phyloP scores from a whole-genome alignment of 2,113 vertebrate species.

The Oncorhynchus kisutch region DNA sequence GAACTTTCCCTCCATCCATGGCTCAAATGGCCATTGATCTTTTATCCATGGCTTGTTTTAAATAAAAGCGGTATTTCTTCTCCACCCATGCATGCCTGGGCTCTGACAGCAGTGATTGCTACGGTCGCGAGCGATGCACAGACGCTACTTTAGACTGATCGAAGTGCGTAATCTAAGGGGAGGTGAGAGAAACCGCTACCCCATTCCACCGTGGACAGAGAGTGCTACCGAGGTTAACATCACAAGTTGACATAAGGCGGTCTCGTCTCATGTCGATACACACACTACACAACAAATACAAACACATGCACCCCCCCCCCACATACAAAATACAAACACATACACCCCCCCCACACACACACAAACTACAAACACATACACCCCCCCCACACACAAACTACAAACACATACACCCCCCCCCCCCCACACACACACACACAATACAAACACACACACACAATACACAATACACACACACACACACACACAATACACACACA shows the following conservation, averaged over 20 bases:
- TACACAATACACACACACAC: background rate
- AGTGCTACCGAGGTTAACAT: constrained; percentile 49
- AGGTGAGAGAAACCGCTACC: constrained; percentile 28
- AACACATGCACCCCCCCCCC: constrained; percentile 21
- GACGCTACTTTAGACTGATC: constrained; percentile 66
- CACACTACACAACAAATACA: constrained; percentile 8
- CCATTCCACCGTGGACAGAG: background rate
- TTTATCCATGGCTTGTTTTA: constrained; percentile 66
- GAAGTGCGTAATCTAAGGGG: constrained; percentile 67
- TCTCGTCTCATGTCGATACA: background rate
- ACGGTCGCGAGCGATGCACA: constrained; percentile 39
- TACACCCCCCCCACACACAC: too few species aligned
- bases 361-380: constrained; percentile 1
- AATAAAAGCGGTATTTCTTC: constrained; percentile 61
- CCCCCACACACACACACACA: background rate
- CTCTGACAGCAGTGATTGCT: constrained; percentile 61
- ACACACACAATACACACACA: too few species aligned
- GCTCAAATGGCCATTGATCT: constrained; percentile 65
- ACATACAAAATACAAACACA: background rate
- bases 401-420: constrained; percentile 17
- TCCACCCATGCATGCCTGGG: constrained; percentile 50
- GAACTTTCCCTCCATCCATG: constrained; percentile 65
- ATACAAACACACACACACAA: background rate
- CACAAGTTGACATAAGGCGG: constrained; percentile 4
- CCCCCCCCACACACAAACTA: background rate